Evolutionary conservation across 2,797 vertebrate species (phyloP), one percentile per base, ranked within the genome.

Genomic region (Dromococcyx pavoninus): DNA sequence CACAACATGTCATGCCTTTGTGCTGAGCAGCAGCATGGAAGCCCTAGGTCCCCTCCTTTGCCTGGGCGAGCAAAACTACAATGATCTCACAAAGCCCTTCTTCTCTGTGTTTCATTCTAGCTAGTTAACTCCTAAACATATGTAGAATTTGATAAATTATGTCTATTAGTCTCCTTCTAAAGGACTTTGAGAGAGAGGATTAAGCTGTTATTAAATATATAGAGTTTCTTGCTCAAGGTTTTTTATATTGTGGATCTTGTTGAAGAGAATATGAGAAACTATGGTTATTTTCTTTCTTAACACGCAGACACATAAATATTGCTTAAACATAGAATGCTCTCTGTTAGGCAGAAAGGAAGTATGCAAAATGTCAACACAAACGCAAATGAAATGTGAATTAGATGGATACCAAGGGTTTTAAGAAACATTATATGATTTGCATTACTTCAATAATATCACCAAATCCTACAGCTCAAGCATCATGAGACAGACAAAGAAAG

Each of bases 381-480:
- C 2, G 4, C 65, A 69, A 92, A 91, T 46, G 37, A 95, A 89
- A 86, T 51, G 65, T 8, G 33, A 92, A 85, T 93, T 92, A 83
- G 19, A 58, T n/a, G 69, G 78, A 86, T 88, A 89, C 30, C 39
- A 62, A 60, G 5, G 57, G 61, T 41, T 87, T 88, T 88, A 89
- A 83, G 69, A 80, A 94, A 83, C 30, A 73, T 80, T 79, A 53
- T 62, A 61, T 0, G 7, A 76, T 92, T 89, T 82, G 62, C 56
- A 62, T 87, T 95, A 54, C 46, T 89, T 89, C 50, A 74, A 72
- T 73, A 89, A 83, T 57, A 83, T 51, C 1, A 0, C 30, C 7
- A 95, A 95, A 95, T 94, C 72, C 83, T 85, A 35, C 44, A 65
- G 67, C 48, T 90, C 67, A 89, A 62, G 67, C 53, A 85, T 93